Conservation (phyloP, 2,888 invertebrate genomes). For the Masnerella sp. region DNA sequence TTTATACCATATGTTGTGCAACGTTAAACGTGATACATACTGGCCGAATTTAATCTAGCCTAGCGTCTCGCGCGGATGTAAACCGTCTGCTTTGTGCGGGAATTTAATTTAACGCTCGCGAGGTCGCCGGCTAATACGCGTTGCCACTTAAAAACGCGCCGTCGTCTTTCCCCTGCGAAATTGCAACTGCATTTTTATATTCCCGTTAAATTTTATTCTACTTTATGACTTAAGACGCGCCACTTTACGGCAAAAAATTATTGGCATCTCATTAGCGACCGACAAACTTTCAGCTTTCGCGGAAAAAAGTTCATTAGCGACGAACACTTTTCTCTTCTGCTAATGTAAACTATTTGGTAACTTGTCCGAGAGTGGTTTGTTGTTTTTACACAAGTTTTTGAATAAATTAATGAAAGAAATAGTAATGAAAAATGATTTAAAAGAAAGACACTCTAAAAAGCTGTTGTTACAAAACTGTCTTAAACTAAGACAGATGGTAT, state of each 20-base stretch:
- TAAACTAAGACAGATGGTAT: too few species aligned
- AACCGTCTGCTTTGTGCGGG: slow-evolving; percentile 47
- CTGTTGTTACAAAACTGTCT: too few species aligned
- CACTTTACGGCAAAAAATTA: slow-evolving; percentile 33
- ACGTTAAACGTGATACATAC: slow-evolving; percentile 43
- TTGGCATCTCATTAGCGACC: slow-evolving; percentile 48
- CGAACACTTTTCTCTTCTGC: slow-evolving; percentile 15
- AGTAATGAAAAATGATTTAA: too few species aligned
- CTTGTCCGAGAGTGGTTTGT: not conserved
- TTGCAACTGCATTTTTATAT: slow-evolving; percentile 35
- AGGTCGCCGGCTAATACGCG: slow-evolving; percentile 32
- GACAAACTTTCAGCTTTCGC: slow-evolving; percentile 31
- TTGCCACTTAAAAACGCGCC: slow-evolving; percentile 44
- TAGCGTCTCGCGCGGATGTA: slow-evolving; percentile 46
- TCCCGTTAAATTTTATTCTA: slow-evolving; percentile 31
- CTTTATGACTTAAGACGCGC: slow-evolving; percentile 23
- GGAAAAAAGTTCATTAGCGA: slow-evolving; percentile 43
- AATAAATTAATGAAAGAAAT: too few species aligned
- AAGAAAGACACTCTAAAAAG: too few species aligned
- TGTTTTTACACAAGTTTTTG: too few species aligned
- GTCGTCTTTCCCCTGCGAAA: slow-evolving; percentile 28
- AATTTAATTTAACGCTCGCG: slow-evolving; percentile 55
- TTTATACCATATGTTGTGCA: slow-evolving; percentile 28
- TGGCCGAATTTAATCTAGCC: slow-evolving; percentile 46
- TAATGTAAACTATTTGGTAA: slow-evolving; percentile 41